These are phyloP conservation scores for Semicossyphus pulcher DNA, from an alignment of 2,113 vertebrate species.

Conservation along the genomic window DNA sequence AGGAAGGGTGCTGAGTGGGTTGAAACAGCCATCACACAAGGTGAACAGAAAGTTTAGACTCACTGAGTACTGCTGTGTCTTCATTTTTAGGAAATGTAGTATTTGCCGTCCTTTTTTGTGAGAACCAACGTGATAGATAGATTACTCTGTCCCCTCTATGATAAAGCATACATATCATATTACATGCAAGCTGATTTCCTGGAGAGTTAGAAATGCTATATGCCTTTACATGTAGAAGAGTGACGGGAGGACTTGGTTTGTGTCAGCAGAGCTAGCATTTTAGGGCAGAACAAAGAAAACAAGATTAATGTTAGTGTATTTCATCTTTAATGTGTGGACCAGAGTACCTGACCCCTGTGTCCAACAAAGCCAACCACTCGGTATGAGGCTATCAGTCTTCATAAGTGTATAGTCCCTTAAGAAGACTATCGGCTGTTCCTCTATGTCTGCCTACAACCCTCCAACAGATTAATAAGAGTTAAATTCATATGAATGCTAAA, in stretches of 20 bases:
- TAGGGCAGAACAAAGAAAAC: constrained; percentile 22
- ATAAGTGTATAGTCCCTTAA: constrained; percentile 2
- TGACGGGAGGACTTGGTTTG: constrained; percentile 5
- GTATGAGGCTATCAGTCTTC: constrained; percentile 41
- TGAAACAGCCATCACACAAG: constrained; percentile 46
- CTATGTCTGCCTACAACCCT: neutral
- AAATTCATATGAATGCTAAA: neutral
- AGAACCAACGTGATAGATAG: constrained; percentile 35
- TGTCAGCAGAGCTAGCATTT: constrained; percentile 50
- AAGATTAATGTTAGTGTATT: constrained; percentile 51
- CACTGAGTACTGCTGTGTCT: constrained; percentile 44
- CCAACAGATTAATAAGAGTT: constrained; percentile 13
- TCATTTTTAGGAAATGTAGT: constrained; percentile 45
- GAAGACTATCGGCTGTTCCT: constrained; percentile 13
- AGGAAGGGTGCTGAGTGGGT: constrained; percentile 33
- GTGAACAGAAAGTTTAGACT: constrained; percentile 67
- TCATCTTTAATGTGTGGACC: constrained; percentile 57
- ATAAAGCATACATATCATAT: constrained; percentile 37
- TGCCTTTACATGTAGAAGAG: constrained; percentile 15
- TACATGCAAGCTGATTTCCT: constrained; percentile 37
- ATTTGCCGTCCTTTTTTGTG: constrained; percentile 49
- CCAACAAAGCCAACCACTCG: constrained; percentile 39
- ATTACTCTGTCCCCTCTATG: constrained; percentile 24
- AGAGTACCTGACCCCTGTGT: constrained; percentile 54
- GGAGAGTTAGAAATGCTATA: constrained; percentile 37